Percentiles rank a stretch among this genome's conserved stretches.
Conservation (phyloP, 1,140 invertebrate genomes). For the Pseudomyrmex gracilis region DNA sequence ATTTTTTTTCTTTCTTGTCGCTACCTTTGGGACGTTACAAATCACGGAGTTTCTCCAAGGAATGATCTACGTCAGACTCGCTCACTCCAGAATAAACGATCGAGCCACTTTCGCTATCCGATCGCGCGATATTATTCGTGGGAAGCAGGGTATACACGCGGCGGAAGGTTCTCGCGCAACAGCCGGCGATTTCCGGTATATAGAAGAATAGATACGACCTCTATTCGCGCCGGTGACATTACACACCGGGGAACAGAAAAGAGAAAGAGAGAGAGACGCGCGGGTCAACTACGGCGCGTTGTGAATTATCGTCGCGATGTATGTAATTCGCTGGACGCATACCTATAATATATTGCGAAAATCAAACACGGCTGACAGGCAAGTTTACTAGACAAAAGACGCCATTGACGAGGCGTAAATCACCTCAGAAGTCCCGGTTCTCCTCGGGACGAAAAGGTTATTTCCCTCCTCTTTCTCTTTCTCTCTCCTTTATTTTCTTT, state of each 20-base stretch:
- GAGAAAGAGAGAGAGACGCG: constrained; percentile 20
- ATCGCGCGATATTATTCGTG: constrained; percentile 22
- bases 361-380: constrained; percentile 75
- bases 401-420: constrained; percentile 78
- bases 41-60: constrained; percentile 45
- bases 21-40: constrained; percentile 16
- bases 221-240: constrained; percentile 9
- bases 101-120: constrained; percentile 40
- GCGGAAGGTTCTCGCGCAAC: constrained; percentile 15
- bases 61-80: constrained; percentile 14
- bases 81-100: constrained; percentile 24
- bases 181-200: constrained; percentile 27
- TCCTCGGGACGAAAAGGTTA: constrained; percentile 53
- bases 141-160: background rate
- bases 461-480: constrained; percentile 2
- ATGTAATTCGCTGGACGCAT: constrained; percentile 69
- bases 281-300: background rate
- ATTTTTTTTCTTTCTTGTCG: background rate
- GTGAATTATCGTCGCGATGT: constrained; percentile 60
- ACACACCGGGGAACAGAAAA: background rate
- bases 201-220: background rate
- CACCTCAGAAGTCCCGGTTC: constrained; percentile 71
- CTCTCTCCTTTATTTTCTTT: constrained; percentile 4
- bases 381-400: constrained; percentile 78
- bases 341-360: constrained; percentile 78